Conservation (phyloP, 1,140 invertebrate species). For the Anastatus disparis region DNA sequence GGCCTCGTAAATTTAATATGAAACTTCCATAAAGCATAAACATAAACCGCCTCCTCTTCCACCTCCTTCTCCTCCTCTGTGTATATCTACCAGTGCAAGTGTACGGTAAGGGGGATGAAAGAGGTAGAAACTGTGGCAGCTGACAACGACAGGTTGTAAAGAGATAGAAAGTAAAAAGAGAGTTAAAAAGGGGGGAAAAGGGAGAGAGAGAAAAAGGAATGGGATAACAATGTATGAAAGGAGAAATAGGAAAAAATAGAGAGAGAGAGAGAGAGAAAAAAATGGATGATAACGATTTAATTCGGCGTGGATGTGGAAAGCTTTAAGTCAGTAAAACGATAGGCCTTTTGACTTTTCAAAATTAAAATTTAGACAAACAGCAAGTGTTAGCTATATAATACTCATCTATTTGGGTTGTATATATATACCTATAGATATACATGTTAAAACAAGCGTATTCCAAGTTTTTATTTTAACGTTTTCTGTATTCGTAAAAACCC, state of each 20-base stretch:
- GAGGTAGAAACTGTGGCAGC: slow-evolving; percentile 34
- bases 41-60: slow-evolving; percentile 50
- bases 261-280: neutral
- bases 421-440: too few species aligned
- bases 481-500: too few species aligned
- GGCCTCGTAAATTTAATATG: slow-evolving; percentile 58
- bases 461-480: too few species aligned
- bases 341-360: neutral
- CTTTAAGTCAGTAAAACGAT: neutral
- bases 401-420: too few species aligned
- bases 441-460: too few species aligned
- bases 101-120: neutral
- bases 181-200: neutral
- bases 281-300: neutral
- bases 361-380: neutral
- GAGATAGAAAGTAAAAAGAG: neutral
- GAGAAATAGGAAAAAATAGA: too few species aligned
- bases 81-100: too few species aligned
- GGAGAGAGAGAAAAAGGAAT: too few species aligned
- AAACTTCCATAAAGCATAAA: slow-evolving; percentile 58
- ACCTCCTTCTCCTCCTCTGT: too few species aligned
- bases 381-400: too few species aligned
- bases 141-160: slow-evolving; percentile 49
- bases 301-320: neutral
- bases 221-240: too few species aligned